phyloP scores from a whole-genome alignment of 2,888 invertebrate species.

The Loripinus fragilis region DNA sequence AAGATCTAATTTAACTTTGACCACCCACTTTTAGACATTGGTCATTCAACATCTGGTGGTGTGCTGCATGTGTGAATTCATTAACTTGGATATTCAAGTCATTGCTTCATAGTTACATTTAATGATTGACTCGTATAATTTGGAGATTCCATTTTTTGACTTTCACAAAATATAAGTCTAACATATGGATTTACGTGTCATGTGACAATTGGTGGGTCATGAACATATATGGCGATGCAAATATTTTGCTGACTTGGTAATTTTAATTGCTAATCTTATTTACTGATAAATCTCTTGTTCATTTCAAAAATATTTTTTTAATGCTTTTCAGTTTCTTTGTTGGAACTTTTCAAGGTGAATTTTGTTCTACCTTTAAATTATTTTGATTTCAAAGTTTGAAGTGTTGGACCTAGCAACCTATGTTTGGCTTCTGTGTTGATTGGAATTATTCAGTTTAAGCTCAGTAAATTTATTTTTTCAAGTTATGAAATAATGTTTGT shows the following conservation, averaged over 20 bases:
- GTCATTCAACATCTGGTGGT: conserved; percentile 47
- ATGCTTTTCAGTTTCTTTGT: too few species aligned
- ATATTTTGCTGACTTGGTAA: conserved; percentile 54
- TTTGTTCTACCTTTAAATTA: too few species aligned
- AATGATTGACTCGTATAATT: conserved; percentile 23
- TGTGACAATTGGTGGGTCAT: conserved; percentile 57
- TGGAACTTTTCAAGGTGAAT: too few species aligned
- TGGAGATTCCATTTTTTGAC: too few species aligned
- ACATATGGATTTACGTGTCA: conserved; percentile 57
- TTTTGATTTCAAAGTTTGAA: neutral
- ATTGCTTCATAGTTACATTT: conserved; percentile 9
- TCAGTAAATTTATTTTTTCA: too few species aligned
- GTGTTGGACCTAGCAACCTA: conserved; percentile 59
- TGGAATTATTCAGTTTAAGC: neutral
- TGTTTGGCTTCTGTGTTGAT: conserved; percentile 27
- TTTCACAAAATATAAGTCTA: neutral
- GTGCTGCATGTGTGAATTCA: conserved; percentile 14
- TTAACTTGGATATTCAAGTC: conserved; percentile 6
- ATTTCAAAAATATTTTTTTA: too few species aligned
- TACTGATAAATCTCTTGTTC: neutral
- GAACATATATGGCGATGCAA: conserved; percentile 45
- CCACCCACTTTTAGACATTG: conserved; percentile 56
- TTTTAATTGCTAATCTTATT: neutral
- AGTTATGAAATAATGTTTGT: conserved; percentile 49
- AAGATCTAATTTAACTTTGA: conserved; percentile 15